Evolutionary conservation across 2,113 vertebrate genomes (phyloP), one percentile per base, ranked within the genome.

Genomic region (Amblyornis subalaris): DNA sequence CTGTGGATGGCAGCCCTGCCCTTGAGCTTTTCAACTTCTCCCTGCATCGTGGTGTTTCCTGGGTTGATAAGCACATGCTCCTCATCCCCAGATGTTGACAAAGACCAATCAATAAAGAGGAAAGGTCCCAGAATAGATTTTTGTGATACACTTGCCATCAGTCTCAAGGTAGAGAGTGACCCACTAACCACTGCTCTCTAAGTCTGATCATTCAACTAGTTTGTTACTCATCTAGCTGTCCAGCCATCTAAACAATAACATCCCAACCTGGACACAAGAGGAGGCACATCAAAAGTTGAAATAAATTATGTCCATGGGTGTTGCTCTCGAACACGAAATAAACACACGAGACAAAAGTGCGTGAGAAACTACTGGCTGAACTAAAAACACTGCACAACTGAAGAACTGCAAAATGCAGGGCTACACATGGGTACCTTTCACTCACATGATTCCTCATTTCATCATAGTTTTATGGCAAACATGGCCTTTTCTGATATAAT

Each of bases 11-110:
- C 21, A 69, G 40, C 6, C 40, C 26, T 55, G 12, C 12, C 23
- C 26, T 50, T 38, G 53, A 53, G 3, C 4, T 10, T 33, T 16
- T 26, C 8, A 50, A 10, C 35, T 66, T 73, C 42, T 71, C 16
- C 44, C 36, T 8, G 0, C 6, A 19, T 2, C 58, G 16, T 42
- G 18, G 7, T 58, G 25, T 67, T 47, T 84, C 26, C 18, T 87
- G 38, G 62, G 7, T 28, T 57, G 53, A 65, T 1, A 1, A 75
- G 16, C 17, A 61, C 0, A 0, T 38, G 7, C 7, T 61, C 38
- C 21, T 77, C 29, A 66, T n/a, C 18, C 28, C 9, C 51, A 66
- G 21, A 33, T n/a, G 51, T 0, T 62, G 38, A 35, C 9, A 71
- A 45, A 55, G 38, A 62, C 19, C 7, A 38, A 3, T 0, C 58